Percentiles rank a stretch among this genome's conserved stretches.
Conservation (phyloP, 2,797 vertebrate genomes). For the Cephalopachus bancanus region DNA sequence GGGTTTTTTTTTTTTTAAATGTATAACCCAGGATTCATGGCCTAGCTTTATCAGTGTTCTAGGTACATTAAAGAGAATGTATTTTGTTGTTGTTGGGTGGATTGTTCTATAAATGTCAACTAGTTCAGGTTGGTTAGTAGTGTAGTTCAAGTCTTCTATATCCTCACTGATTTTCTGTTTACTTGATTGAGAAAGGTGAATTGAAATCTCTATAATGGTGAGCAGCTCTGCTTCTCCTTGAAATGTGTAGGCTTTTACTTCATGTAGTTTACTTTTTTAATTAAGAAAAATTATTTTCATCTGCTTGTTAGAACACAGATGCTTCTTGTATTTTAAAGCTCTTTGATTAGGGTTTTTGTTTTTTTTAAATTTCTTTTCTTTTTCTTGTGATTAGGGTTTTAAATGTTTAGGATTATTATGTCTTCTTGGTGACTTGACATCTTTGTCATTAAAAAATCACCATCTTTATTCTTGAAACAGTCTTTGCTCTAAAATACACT, state of each 20-base stretch:
- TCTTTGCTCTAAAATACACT: neutral
- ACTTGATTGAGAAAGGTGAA: neutral
- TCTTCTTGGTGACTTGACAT: neutral
- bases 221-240: neutral
- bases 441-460: constrained; percentile 5
- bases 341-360: neutral
- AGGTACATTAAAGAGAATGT: neutral
- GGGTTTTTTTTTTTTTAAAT: neutral
- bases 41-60: neutral
- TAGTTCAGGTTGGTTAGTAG: neutral
- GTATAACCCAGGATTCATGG: neutral
- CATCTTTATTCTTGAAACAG: neutral
- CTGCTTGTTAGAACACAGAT: neutral
- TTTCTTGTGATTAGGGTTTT: too few relatives aligned
- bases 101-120: neutral
- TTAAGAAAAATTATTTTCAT: neutral
- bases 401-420: neutral
- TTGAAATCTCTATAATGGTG: neutral
- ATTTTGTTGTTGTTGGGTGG: neutral
- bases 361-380: too few relatives aligned
- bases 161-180: neutral
- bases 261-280: neutral
- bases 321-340: neutral
- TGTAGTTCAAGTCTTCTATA: neutral
- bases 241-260: neutral